phyloP scores from a whole-genome alignment of 2,888 invertebrate genomes.

The Tenthredo livida region DNA sequence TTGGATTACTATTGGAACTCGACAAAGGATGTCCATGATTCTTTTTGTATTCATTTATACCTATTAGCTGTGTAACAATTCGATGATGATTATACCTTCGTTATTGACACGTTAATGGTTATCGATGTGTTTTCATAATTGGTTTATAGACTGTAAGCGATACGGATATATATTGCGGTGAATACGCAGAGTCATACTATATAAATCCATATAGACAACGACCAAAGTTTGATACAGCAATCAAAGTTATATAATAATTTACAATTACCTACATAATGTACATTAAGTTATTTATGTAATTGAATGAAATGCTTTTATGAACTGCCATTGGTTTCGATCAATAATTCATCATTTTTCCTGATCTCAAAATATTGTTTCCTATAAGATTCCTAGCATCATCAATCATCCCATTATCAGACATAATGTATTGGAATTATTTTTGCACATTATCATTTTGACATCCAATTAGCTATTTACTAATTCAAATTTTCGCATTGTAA shows the following conservation, averaged over 20 bases:
- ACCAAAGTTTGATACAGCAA: background rate
- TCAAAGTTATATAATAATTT: background rate
- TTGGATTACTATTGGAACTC: background rate
- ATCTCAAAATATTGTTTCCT: too few species aligned
- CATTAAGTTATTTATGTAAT: background rate
- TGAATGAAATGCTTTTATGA: background rate
- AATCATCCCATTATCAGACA: background rate
- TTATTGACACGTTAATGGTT: background rate
- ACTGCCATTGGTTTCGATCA: too few species aligned
- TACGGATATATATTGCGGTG: background rate
- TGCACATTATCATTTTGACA: background rate
- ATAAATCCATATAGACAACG: background rate
- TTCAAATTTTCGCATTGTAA: background rate
- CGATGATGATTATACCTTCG: background rate
- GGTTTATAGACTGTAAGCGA: background rate
- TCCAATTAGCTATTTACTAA: background rate
- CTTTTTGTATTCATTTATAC: background rate
- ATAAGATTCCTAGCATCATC: background rate
- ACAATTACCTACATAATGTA: background rate
- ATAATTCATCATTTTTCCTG: too few species aligned
- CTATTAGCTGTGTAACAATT: background rate
- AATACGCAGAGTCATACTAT: too few species aligned
- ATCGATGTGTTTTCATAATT: background rate
- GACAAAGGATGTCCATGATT: background rate
- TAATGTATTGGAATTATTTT: background rate